Conservation (phyloP, 2,113 vertebrate genomes). For the Serinus canaria region DNA sequence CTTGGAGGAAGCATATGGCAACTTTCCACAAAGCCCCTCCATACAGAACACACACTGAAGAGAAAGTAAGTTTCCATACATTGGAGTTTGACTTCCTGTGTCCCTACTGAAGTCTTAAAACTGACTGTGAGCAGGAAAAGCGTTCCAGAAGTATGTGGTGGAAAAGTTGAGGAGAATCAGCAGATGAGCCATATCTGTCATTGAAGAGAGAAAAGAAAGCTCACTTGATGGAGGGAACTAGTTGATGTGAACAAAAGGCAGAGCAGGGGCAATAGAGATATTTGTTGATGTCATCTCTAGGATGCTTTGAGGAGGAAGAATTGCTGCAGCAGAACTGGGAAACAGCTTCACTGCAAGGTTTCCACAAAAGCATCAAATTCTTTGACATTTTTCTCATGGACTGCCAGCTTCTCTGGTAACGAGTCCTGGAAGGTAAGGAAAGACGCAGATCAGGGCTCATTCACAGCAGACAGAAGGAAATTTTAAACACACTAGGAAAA, state of each 20-base stretch:
- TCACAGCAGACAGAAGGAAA: neutral
- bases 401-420: slow-evolving; percentile 92
- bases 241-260: neutral
- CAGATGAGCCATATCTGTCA: neutral
- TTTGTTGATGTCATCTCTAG: neutral
- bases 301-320: slow-evolving; percentile 22
- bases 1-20: neutral
- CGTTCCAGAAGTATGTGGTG: neutral
- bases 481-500: neutral
- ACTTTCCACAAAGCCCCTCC: neutral
- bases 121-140: neutral
- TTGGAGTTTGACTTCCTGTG: neutral
- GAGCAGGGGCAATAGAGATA: neutral
- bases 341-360: slow-evolving; percentile 86
- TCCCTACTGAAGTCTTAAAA: neutral
- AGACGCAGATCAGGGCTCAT: neutral
- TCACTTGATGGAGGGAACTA: slow-evolving; percentile 1
- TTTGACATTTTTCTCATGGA: slow-evolving; percentile 95
- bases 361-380: slow-evolving; percentile 99
- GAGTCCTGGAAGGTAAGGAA: slow-evolving; percentile 82
- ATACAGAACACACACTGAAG: neutral
- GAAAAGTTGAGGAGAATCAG: neutral
- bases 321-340: slow-evolving; percentile 2
- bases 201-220: slow-evolving; percentile 8
- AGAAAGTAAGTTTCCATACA: neutral